Base-by-base conservation (phyloP, 2,888 invertebrate genomes). In the Conchocele bisecta region DNA sequence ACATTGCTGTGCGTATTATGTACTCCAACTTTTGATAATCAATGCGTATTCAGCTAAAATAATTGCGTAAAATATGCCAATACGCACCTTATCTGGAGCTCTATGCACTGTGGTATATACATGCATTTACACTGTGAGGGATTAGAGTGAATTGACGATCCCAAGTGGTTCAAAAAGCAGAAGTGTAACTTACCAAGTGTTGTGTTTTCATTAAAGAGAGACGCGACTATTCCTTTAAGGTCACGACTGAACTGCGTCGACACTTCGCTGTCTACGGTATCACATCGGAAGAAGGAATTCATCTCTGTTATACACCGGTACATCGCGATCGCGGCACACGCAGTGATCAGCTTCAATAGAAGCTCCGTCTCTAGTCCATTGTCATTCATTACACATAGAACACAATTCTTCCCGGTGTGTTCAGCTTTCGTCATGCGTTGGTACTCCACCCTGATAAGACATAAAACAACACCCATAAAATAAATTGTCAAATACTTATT, bases 241-340 rank as follows among this genome's bases (percentile, higher is more conserved):
- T 97, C 97, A 75, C 96, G 93, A 60, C 96, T 96, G 89, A 95
- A 97, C 92, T 97, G 97, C 56, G 96, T 94, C 0, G 96, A 96
- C 57, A 97, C 97, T 67, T 96, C 96, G 75, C 94, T 95, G 46
- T 96, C 93, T 15, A 97, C 97, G 0, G 97, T 97, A 91, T 97
- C 97, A 92, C 97, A 97, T 91, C 96, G 96, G 92, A 96, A 97
- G 93, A 97, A 97, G 46, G 96, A 96, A 91, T 97, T 96, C 83
- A 96, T 96, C 91, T 97, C 97, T 0, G 97, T 97, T 78, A 97
- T 95, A 26, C 96, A 96, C 53, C 97, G 69, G 60, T 89, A 89
- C 59, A 90, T 73, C 37, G 96, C 95, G 48, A 95, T 95, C 1
- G 97, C 96, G 50, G 95, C 94, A 46, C 95, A 95, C 65, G 94